Conservation (phyloP, 2,113 vertebrate species). For the Clarias gariepinus region DNA sequence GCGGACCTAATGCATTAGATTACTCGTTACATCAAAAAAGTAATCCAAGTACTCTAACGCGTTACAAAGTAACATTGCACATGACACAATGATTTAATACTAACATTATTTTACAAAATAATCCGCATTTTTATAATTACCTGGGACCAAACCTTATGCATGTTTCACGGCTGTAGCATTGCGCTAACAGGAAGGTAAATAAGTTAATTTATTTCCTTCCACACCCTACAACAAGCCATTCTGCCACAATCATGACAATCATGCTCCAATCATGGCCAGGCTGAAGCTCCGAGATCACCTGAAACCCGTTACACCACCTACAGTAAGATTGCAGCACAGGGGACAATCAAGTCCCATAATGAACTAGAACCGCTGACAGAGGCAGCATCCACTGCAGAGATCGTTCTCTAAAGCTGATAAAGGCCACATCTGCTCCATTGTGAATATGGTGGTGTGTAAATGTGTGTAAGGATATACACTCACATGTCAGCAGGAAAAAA, state of each 20-base stretch:
- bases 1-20: too few relatives aligned
- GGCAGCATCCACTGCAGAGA: conserved; percentile 27
- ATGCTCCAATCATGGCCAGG: neutral
- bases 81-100: neutral
- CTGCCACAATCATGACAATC: conserved; percentile 5
- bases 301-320: neutral
- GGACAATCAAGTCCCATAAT: conserved; percentile 25
- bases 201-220: neutral
- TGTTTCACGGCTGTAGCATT: neutral
- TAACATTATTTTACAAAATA: neutral
- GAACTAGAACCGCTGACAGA: neutral
- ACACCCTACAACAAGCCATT: neutral
- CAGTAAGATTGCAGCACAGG: conserved; percentile 28
- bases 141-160: neutral
- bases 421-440: conserved; percentile 39
- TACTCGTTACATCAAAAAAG: too few relatives aligned
- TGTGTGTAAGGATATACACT: neutral
- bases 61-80: neutral
- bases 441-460: conserved; percentile 24
- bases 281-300: neutral
- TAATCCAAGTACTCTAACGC: too few relatives aligned
- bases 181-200: neutral
- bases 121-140: neutral
- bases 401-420: conserved; percentile 41
- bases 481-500: neutral